A percentile compares a stretch with the other conserved stretches of the same genome.
These are phyloP conservation scores for Tenthredo distinguenda DNA, from an alignment of 2,888 invertebrate genomes.

Conservation along the genomic window DNA sequence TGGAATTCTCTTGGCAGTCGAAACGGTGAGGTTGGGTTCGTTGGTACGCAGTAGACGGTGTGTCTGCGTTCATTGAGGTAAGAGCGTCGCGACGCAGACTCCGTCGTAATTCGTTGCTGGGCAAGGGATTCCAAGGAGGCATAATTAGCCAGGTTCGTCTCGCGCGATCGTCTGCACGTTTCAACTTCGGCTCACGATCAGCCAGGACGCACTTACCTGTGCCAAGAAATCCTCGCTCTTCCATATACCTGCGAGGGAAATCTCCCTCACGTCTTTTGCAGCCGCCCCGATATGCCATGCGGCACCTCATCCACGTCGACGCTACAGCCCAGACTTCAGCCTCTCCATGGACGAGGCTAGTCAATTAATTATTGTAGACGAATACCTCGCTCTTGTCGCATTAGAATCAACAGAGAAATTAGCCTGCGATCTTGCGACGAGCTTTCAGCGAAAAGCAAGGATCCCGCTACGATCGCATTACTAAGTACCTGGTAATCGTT, in stretches of 20 bases:
- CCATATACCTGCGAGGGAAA: not conserved
- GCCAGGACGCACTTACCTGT: not conserved
- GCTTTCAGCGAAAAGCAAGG: not conserved
- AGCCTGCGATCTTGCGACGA: not conserved
- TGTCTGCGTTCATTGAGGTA: slow-evolving; percentile 48
- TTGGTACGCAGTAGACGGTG: slow-evolving; percentile 41
- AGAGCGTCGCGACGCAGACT: slow-evolving; percentile 46
- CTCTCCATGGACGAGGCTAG: not conserved
- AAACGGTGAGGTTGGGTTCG: slow-evolving; percentile 27
- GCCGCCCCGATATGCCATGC: slow-evolving; percentile 29
- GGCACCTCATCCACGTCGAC: slow-evolving; percentile 3
- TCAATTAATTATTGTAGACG: slow-evolving; percentile 27
- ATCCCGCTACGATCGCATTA: not conserved
- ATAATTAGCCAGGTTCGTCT: slow-evolving; percentile 50
- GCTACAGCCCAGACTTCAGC: not conserved
- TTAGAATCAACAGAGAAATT: not conserved
- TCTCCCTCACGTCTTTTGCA: slow-evolving; percentile 42
- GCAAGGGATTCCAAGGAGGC: slow-evolving; percentile 20
- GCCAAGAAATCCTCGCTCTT: slow-evolving; percentile 35
- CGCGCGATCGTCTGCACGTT: slow-evolving; percentile 45
- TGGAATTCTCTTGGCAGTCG: slow-evolving; percentile 45
- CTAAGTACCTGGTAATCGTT: not conserved
- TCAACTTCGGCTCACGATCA: slow-evolving; percentile 2
- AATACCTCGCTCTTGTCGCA: not conserved
- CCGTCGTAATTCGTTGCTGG: slow-evolving; percentile 32